Evolutionary conservation across 2,113 vertebrate species (phyloP).

Genomic region (Paradisaea rubra): DNA sequence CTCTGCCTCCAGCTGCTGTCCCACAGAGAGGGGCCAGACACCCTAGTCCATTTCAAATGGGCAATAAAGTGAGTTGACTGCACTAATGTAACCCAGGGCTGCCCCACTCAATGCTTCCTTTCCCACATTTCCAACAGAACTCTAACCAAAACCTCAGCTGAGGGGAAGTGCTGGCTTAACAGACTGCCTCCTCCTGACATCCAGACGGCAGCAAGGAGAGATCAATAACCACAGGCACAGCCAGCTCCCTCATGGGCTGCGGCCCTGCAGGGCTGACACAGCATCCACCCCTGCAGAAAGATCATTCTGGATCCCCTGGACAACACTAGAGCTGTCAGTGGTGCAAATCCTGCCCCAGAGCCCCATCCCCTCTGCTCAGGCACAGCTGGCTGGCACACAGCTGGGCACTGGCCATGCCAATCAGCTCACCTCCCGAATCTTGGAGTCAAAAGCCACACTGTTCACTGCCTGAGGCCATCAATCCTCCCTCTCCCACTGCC

Average conservation of each 20-base stretch:
- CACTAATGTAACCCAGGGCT: neutral
- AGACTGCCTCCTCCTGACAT: neutral
- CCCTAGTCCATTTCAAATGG: neutral
- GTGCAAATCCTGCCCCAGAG: neutral
- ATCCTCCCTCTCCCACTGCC: neutral
- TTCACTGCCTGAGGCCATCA: neutral
- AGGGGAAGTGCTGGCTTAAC: neutral
- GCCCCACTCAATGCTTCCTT: neutral
- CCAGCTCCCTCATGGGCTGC: neutral
- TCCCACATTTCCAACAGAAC: neutral
- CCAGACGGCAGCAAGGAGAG: neutral
- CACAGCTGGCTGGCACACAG: neutral
- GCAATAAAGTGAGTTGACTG: neutral
- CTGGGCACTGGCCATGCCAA: accelerated
- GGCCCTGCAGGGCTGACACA: neutral
- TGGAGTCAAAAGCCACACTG: neutral
- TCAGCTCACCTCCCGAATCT: accelerated
- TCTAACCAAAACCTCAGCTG: neutral
- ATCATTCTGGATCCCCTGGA: accelerated
- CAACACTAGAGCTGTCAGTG: neutral
- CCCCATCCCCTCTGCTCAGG: neutral
- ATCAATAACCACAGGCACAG: neutral
- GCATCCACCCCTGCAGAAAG: neutral
- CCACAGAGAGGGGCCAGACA: neutral
- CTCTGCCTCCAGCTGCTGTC: neutral